Percentiles rank a stretch among this genome's conserved stretches.
phyloP scores from a whole-genome alignment of 2,113 vertebrate genomes.

The Archocentrus centrarchus region DNA sequence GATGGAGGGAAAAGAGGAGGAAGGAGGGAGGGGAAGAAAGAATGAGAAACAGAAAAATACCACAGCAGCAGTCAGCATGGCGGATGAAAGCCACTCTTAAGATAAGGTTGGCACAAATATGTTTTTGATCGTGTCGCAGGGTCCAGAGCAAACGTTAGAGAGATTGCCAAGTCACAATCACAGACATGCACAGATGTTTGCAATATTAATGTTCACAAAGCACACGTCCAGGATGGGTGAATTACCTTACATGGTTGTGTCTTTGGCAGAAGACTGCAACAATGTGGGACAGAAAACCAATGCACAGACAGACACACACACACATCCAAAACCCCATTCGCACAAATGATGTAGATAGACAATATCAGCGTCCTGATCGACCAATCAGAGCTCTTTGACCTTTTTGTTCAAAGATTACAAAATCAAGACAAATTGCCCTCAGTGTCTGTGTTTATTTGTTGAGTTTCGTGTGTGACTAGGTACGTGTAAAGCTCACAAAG shows the following conservation, averaged over 20 bases:
- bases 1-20: conserved; percentile 57
- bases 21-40: conserved; percentile 55
- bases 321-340: conserved; percentile 4
- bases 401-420: conserved; percentile 56
- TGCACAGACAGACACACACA: conserved; percentile 34
- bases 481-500: conserved; percentile 40
- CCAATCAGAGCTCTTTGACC: conserved; percentile 54
- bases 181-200: conserved; percentile 68
- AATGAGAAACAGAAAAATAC: conserved; percentile 79
- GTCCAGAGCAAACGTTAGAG: conserved; percentile 65
- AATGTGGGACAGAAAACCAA: conserved; percentile 43
- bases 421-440: conserved; percentile 65
- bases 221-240: conserved; percentile 36
- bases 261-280: conserved; percentile 56
- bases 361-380: conserved; percentile 50
- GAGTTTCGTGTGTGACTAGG: conserved; percentile 43
- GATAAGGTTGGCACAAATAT: conserved; percentile 77
- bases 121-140: conserved; percentile 67
- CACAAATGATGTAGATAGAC: conserved; percentile 50
- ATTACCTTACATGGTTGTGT: conserved; percentile 68
- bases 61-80: conserved; percentile 78
- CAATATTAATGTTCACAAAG: conserved; percentile 69
- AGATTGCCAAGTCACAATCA: conserved; percentile 66
- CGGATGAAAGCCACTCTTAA: conserved; percentile 70
- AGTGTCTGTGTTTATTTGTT: conserved; percentile 54